Base-by-base conservation (phyloP, 2,113 vertebrate species). In the Lophotis ruficrista region DNA sequence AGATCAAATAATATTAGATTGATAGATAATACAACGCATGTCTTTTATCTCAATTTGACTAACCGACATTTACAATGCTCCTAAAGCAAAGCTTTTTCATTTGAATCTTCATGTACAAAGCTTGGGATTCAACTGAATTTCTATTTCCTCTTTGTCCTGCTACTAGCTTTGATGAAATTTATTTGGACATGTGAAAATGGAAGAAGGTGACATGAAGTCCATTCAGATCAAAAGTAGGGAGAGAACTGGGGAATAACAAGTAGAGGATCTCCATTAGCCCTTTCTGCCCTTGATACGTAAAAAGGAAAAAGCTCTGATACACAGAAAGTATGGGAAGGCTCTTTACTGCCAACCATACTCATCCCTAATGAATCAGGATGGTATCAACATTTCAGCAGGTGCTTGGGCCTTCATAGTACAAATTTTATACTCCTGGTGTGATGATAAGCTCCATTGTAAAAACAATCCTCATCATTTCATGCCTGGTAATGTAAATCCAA, bases 21-120 rank as follows among this genome's bases (percentile, higher is more conserved):
- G 76, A 95, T 71, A 84, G 77, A 64, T 64, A 87, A 81, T 45
- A 51, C 17, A 77, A 75, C 0, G 0, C 21, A 50, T 50, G 23
- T 56, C 51, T 94, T 86, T 89, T 61, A 66, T 94, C 80, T 94
- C 69, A 58, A 48, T 87, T 90, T 94, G 69, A 60, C 80, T 79
- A 83, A 62, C 82, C 8, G 11, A 75, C 51, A 66, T 88, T 80
- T 93, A 66, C 53, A 51, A 25, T 60, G 72, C 27, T 92, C 28
- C n/a, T 83, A 73, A 86, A 87, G 60, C 64, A 81, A 62, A 17
- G 56, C 12, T 87, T 92, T 93, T 75, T 87, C 33, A 51, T 75
- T 83, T 89, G 43, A 82, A 62, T 71, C 43, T 75, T 70, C 20
- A 33, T 2, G 20, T 77, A 47, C 20, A 51, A 51, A 86, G 54